These are phyloP conservation scores for Apocrypta bakeri DNA, from an alignment of 1,140 invertebrate species.

Conservation along the genomic window DNA sequence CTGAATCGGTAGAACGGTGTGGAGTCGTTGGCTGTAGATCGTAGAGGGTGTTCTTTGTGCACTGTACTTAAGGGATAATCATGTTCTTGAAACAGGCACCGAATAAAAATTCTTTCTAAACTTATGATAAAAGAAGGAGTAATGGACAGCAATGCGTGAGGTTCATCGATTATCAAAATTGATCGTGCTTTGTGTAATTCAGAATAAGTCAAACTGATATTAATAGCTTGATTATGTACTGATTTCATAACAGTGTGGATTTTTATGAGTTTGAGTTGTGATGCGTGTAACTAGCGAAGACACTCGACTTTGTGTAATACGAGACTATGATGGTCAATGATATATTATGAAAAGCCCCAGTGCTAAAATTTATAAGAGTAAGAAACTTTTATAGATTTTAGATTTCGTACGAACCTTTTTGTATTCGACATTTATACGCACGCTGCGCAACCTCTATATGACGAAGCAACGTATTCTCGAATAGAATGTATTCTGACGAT, in stretches of 20 bases:
- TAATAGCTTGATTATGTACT: conserved; percentile 9
- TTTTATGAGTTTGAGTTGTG: not conserved
- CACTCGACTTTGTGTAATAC: not conserved
- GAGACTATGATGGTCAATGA: not conserved
- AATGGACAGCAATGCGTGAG: conserved; percentile 13
- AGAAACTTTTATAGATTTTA: conserved; percentile 11
- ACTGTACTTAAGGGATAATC: conserved; percentile 54
- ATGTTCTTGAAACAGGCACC: conserved; percentile 28
- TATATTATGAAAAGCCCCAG: not conserved
- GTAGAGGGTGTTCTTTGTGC: conserved; percentile 49
- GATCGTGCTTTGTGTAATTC: conserved; percentile 2
- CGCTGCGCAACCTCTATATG: not conserved
- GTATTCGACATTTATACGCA: conserved; percentile 28
- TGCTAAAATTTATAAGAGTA: not conserved
- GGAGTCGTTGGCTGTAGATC: conserved; percentile 58
- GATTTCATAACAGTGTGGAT: not conserved
- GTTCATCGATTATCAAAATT: conserved; percentile 25
- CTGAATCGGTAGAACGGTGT: conserved; percentile 58
- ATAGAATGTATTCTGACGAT: not conserved
- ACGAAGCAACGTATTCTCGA: conserved; percentile 6
- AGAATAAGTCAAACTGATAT: conserved; percentile 19
- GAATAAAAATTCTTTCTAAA: conserved; percentile 35
- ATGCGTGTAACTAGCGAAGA: conserved; percentile 19
- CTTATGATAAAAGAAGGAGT: not conserved
- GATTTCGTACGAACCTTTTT: not conserved